Conservation (phyloP, 2,113 vertebrate genomes). For the Tretioscincus oriximinensis region DNA sequence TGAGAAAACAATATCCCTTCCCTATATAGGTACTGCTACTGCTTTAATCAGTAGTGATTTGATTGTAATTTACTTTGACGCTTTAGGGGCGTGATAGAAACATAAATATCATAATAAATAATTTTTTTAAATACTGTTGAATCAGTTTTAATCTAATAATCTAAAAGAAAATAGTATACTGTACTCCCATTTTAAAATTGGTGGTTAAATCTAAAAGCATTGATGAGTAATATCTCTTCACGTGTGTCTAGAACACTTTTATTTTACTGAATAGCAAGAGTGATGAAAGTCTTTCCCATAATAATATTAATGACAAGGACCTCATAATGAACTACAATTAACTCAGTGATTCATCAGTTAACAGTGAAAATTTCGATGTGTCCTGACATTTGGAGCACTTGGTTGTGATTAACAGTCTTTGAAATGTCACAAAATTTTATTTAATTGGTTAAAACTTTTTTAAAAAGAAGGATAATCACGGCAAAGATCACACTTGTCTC, state of each 20-base stretch:
- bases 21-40: too few relatives aligned
- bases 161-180: slow-evolving; percentile 45
- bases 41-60: too few relatives aligned
- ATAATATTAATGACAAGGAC: slow-evolving; percentile 80
- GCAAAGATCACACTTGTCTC: slow-evolving; percentile 70
- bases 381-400: slow-evolving; percentile 79
- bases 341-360: slow-evolving; percentile 76
- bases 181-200: slow-evolving; percentile 65
- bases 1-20: too few relatives aligned
- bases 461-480: slow-evolving; percentile 72
- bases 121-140: slow-evolving; percentile 53
- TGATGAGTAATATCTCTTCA: slow-evolving; percentile 72
- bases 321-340: slow-evolving; percentile 82
- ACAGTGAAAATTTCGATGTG: slow-evolving; percentile 71
- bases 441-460: slow-evolving; percentile 75
- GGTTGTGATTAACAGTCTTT: slow-evolving; percentile 80
- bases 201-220: slow-evolving; percentile 72
- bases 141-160: slow-evolving; percentile 43
- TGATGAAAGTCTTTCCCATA: slow-evolving; percentile 80
- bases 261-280: slow-evolving; percentile 72
- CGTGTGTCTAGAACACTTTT: slow-evolving; percentile 66
- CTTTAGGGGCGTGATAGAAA: too few relatives aligned
- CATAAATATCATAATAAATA: too few relatives aligned
- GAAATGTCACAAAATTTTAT: slow-evolving; percentile 81
- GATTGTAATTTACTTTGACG: too few relatives aligned